Evolutionary conservation across 2,113 vertebrate genomes (phyloP).

Genomic region (Uropsilus gracilis): DNA sequence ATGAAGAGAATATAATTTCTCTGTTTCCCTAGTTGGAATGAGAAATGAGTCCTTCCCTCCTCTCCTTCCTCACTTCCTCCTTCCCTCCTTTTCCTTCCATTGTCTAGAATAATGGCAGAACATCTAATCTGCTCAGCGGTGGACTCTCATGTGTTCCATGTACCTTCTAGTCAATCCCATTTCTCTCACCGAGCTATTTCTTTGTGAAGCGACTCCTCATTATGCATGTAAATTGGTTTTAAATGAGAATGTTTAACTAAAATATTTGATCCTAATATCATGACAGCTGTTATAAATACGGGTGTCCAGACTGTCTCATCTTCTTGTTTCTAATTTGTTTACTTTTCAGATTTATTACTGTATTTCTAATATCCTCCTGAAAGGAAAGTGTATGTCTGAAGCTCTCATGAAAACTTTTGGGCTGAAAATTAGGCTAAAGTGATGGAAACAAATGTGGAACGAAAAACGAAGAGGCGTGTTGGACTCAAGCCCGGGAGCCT

Average conservation of each 20-base stretch:
- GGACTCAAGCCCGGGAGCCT: neutral
- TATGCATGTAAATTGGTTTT: constrained; percentile 86
- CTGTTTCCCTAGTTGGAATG: neutral
- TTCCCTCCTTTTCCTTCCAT: neutral
- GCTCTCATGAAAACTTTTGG: neutral
- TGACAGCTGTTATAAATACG: constrained; percentile 79
- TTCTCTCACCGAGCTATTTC: constrained; percentile 65
- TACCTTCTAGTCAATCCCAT: constrained; percentile 69
- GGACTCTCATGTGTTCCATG: constrained; percentile 19
- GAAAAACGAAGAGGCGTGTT: neutral
- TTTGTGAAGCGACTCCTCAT: constrained; percentile 79
- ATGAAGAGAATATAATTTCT: constrained; percentile 40
- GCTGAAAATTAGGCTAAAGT: neutral
- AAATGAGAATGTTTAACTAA: constrained; percentile 83
- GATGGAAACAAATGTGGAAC: neutral
- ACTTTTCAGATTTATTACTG: constrained; percentile 31
- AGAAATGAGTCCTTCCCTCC: neutral
- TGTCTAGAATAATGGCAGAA: neutral
- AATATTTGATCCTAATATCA: constrained; percentile 78
- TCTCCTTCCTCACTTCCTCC: neutral
- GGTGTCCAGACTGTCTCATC: constrained; percentile 55
- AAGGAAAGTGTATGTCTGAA: neutral
- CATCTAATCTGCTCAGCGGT: neutral
- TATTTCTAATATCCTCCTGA: constrained; percentile 37
- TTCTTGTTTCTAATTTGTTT: constrained; percentile 67